These are phyloP conservation scores for Oceanodroma tethys DNA, from an alignment of 2,113 vertebrate genomes.

Conservation along the genomic window DNA sequence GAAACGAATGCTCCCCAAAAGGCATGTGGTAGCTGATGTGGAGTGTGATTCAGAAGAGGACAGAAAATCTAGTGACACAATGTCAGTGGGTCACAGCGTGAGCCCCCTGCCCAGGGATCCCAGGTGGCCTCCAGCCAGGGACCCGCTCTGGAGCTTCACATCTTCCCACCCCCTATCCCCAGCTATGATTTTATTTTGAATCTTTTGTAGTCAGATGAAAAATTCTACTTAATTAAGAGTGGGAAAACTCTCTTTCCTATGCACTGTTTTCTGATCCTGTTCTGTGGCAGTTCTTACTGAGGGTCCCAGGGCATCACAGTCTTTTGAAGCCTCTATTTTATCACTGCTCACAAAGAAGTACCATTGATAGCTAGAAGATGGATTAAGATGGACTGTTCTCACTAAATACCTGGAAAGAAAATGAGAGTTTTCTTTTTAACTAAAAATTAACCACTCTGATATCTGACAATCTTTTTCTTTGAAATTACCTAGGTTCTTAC, in stretches of 20 bases:
- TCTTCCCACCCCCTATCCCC: not conserved
- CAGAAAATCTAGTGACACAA: not conserved
- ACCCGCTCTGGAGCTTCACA: not conserved
- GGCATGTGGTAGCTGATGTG: not conserved
- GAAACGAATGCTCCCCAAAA: not conserved
- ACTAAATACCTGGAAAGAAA: not conserved
- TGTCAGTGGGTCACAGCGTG: fast-evolving
- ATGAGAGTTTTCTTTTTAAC: not conserved
- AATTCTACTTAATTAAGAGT: not conserved
- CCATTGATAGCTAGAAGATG: not conserved
- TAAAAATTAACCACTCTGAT: not conserved
- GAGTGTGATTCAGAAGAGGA: not conserved
- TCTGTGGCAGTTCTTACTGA: not conserved
- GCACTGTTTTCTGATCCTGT: not conserved
- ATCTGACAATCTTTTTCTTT: not conserved
- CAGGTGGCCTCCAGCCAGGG: fast-evolving
- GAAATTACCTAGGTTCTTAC: not conserved
- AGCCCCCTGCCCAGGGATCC: not conserved
- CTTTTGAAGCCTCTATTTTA: not conserved
- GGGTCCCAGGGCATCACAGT: not conserved
- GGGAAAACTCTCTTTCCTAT: not conserved
- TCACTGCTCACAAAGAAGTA: not conserved
- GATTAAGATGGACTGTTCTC: not conserved
- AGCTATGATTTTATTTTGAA: not conserved
- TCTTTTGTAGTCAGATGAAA: not conserved